Evolutionary conservation across 2,797 vertebrate species (phyloP), one percentile per base, ranked within the genome.

Genomic region (Podarcis lilfordi): DNA sequence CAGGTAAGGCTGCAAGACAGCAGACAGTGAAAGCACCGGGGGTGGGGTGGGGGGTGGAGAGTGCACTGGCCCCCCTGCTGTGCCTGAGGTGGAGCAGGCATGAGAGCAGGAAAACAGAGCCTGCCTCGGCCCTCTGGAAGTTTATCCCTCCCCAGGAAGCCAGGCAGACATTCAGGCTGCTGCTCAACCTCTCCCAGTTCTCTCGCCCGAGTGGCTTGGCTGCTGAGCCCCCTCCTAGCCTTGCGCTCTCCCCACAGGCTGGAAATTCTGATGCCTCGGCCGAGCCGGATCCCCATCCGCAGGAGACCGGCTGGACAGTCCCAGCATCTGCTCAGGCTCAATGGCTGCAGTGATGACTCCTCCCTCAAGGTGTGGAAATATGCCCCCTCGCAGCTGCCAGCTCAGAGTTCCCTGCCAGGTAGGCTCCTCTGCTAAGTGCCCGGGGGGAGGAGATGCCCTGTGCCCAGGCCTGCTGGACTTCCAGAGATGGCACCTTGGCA

Each of bases 211-310:
- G 8, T 8, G 72, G 7, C 32, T 3, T n/a, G 40, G 29, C 81
- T n/a, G 17, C 17, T 27, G 9, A 29, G 64, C 13, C 25, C 40
- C 15, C 40, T 17, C 25, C 45, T 27, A 61, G 29, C 10, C 23
- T 21, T 23, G 23, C 4, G n/a, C 64, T 45, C 43, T 81, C 82
- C 95, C 81, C 81, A 0, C 83, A 92, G 92, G 82, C 61, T 2
- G 0, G 84, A 80, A 79, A 37, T 40, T 0, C 0, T 96, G 81
- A 94, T 94, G 32, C 95, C 92, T 1, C 96, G 96, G 15, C 72
- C 92, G 35, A 98, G 97, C 91, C 95, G 96, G 69, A 97, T 97
- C 89, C 97, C 98, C 0, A 93, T 98, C 71, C 91, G 95, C 61
- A 97, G 89, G 92, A 88, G 74, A 1, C 85, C 91, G 43, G 25